These are phyloP conservation scores for Channa maculata DNA, from an alignment of 2,113 vertebrate species.

Conservation along the genomic window DNA sequence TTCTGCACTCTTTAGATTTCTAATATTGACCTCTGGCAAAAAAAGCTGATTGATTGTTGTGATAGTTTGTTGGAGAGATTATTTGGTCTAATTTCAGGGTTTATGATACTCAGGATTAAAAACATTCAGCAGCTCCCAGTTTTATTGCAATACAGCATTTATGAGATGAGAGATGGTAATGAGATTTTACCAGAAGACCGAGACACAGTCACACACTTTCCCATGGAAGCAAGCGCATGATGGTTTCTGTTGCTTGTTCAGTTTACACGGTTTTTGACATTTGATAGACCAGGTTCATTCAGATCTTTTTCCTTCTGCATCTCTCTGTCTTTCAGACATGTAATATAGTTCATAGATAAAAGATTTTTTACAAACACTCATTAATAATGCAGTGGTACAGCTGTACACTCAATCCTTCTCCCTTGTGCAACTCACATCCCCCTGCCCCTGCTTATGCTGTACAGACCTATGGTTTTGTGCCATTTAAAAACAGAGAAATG, in stretches of 20 bases:
- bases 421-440: not conserved
- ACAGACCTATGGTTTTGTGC: not conserved
- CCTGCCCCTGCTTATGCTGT: not conserved
- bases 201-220: conserved; percentile 30
- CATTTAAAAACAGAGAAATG: not conserved
- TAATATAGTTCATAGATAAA: not conserved
- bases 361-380: conserved; percentile 15
- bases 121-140: conserved; percentile 16
- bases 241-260: not conserved
- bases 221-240: not conserved
- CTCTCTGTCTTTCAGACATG: no score
- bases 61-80: not conserved
- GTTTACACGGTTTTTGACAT: not conserved
- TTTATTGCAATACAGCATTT: conserved; percentile 31
- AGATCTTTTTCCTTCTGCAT: not conserved
- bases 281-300: not conserved
- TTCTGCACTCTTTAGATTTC: not conserved
- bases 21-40: not conserved
- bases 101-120: conserved; percentile 4
- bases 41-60: not conserved
- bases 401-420: not conserved
- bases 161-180: conserved; percentile 40
- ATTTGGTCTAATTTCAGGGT: conserved; percentile 2
- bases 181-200: conserved; percentile 33
- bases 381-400: conserved; percentile 25